These are phyloP conservation scores for Stigmatopora argus DNA, from an alignment of 2,113 vertebrate species.

Conservation along the genomic window DNA sequence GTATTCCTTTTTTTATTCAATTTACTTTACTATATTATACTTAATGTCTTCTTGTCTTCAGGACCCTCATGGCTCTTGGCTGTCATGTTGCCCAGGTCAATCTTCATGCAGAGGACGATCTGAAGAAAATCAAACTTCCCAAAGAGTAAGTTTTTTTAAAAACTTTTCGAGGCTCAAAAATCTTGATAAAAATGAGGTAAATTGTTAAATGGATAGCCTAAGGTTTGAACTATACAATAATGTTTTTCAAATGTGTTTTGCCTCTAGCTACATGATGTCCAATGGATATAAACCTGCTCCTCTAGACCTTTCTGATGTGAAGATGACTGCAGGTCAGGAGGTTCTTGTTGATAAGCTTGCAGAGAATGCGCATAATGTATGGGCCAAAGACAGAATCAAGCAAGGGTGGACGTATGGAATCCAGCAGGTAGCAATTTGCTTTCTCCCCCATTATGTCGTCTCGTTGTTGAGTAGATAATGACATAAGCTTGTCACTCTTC, in stretches of 20 bases:
- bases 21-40: not conserved
- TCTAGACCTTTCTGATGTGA: conserved; percentile 93
- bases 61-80: conserved; percentile 89
- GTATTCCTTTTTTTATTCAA: not conserved
- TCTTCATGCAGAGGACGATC: conserved; percentile 85
- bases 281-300: conserved; percentile 95
- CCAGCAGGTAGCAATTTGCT: conserved; percentile 80
- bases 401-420: conserved; percentile 99
- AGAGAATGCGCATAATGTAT: conserved; percentile 98
- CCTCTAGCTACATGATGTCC: conserved; percentile 88
- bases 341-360: conserved; percentile 94
- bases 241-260: conserved; percentile 7
- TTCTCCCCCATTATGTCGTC: no score
- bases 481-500: not conserved
- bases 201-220: not conserved
- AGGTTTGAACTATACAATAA: not conserved
- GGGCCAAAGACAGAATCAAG: conserved; percentile 98
- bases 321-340: conserved; percentile 86
- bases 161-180: not conserved
- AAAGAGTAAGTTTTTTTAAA: conserved; percentile 66
- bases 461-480: not conserved
- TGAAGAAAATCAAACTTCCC: conserved; percentile 92
- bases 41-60: conserved; percentile 35
- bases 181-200: not conserved
- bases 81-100: conserved; percentile 89